Percentiles rank a stretch among this genome's conserved stretches.
phyloP scores from a whole-genome alignment of 2,797 vertebrate genomes.

The Ptychobarbus kaznakovi region DNA sequence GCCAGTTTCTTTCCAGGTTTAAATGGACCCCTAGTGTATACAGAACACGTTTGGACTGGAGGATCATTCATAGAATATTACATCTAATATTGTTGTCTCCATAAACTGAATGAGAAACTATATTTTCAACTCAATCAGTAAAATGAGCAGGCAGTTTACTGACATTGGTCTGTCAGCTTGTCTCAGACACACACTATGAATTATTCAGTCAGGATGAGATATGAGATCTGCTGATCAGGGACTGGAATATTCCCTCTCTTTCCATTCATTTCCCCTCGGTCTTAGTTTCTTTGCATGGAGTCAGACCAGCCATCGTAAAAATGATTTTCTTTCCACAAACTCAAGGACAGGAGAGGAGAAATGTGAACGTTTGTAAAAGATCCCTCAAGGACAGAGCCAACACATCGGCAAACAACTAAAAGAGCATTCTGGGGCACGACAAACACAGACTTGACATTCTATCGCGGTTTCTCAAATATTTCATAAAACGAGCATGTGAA shows the following conservation, averaged over 20 bases:
- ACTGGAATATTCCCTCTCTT: slow-evolving; percentile 29
- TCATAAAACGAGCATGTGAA: slow-evolving; percentile 6
- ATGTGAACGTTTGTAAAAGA: slow-evolving; percentile 14
- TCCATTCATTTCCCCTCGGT: background rate
- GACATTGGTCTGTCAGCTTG: slow-evolving; percentile 46
- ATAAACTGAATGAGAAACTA: background rate
- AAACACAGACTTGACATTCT: slow-evolving; percentile 2
- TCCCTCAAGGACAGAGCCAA: slow-evolving; percentile 5
- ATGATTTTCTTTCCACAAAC: background rate
- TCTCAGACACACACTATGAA: slow-evolving; percentile 57
- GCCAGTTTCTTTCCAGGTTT: background rate
- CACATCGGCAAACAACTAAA: background rate
- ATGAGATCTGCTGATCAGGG: slow-evolving; percentile 53
- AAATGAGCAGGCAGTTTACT: slow-evolving; percentile 28
- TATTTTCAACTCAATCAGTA: slow-evolving; percentile 4
- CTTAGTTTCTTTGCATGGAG: background rate
- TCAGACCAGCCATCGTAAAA: background rate
- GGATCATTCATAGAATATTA: slow-evolving; percentile 19
- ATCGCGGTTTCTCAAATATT: background rate
- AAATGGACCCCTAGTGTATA: background rate
- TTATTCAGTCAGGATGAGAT: slow-evolving; percentile 54
- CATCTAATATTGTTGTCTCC: slow-evolving; percentile 6
- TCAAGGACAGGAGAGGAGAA: slow-evolving; percentile 8
- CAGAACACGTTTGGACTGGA: background rate
- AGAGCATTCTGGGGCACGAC: background rate